These are phyloP conservation scores for Botia almorhae DNA, from an alignment of 2,797 vertebrate species.

Conservation along the genomic window DNA sequence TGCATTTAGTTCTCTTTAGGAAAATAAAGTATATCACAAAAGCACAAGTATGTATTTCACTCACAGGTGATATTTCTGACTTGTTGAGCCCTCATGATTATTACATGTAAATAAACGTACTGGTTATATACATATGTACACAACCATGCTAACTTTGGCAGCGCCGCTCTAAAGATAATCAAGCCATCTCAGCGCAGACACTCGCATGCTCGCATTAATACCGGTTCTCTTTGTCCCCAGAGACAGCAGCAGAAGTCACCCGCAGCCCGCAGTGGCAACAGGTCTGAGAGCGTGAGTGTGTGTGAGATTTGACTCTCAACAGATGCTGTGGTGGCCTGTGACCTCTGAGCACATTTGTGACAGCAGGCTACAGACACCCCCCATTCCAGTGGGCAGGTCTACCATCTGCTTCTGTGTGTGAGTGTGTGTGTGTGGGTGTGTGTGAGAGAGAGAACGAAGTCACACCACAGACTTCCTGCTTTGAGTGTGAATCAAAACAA, in stretches of 20 bases:
- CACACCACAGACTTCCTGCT: conserved; percentile 55
- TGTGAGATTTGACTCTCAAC: conserved; percentile 70
- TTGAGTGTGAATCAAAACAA: conserved; percentile 44
- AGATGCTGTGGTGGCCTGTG: conserved; percentile 92
- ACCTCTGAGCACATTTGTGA: conserved; percentile 87
- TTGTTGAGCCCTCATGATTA: neutral
- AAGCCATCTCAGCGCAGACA: conserved; percentile 10
- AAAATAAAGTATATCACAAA: too few species aligned
- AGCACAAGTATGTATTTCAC: neutral
- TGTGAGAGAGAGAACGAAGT: conserved; percentile 35
- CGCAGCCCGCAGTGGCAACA: conserved; percentile 50
- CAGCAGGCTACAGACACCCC: conserved; percentile 73
- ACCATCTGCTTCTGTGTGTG: conserved; percentile 56
- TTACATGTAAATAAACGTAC: neutral
- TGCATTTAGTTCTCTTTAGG: too few species aligned
- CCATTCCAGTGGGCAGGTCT: conserved; percentile 63
- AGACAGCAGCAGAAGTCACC: conserved; percentile 51
- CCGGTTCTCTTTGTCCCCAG: conserved; percentile 42
- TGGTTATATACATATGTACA: neutral
- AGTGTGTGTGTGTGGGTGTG: conserved; percentile 22
- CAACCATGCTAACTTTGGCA: neutral
- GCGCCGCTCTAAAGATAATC: neutral
- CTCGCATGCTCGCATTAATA: conserved; percentile 15
- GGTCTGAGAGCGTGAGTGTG: conserved; percentile 51
- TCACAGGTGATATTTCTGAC: neutral